Evolutionary conservation across 1,140 invertebrate genomes (phyloP), one percentile per base, ranked within the genome.

Genomic region (Campodea augens): DNA sequence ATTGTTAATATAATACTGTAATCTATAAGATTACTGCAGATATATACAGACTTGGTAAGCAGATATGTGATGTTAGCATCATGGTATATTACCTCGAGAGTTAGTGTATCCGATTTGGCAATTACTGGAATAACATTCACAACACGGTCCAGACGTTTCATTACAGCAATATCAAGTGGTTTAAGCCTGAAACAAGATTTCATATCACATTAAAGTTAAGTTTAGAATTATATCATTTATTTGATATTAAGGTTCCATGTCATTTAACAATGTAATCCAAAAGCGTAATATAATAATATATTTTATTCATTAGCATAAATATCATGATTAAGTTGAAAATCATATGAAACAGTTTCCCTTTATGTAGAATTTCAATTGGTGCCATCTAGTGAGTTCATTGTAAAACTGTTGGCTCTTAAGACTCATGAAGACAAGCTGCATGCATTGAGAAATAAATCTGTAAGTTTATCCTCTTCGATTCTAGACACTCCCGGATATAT

Each of bases 61-160:
- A 74, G 65, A 46, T 60, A 57, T 39, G 55, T 51, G 41, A 71
- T 59, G 54, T n/a, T n/a, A n/a, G n/a, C n/a, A n/a, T 74, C 71
- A 2, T 24, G 32, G 4, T 25, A 10, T 3, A 44, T 21, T 45
- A 44, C 72, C 24, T 67, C 62, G 13, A 63, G 56, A 15, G 69
- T 71, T 12, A 75, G 52, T 21, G 70, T 70, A 55, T 75, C 72
- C 12, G 73, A 70, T 53, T 75, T 75, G 32, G 72, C 73, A 50
- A 75, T 70, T 4, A 76, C 58, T 38, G 72, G 72, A 46, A 75
- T 67, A 38, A 76, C 68, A 51, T 76, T 76, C 45, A 54, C 64
- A 58, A 64, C 68, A 32, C 69, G 66, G 47, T 74, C 69, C 5
- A 75, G 57, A 7, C 63, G 53, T 52, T 68, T 69, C 69, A 74